Base-by-base conservation (phyloP, 2,888 invertebrate genomes). In the Pedicia rivosa region DNA sequence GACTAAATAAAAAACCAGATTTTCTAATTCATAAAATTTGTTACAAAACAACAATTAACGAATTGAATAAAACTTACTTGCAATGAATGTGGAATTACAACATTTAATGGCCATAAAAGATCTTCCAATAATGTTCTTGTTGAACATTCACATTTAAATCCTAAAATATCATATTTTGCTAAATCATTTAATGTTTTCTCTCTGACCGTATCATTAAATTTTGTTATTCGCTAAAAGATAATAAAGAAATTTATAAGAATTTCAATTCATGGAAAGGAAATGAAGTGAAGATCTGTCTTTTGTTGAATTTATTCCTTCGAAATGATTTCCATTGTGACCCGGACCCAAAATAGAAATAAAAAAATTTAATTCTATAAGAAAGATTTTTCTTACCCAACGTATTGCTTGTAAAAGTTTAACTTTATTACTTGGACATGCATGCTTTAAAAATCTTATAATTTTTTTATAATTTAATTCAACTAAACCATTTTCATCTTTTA, bases 371-470 rank as follows among this genome's bases (percentile, higher is more conserved):
- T 4, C n/a, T 25, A 25, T 10, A 8, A 25, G 25, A 25, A 25
- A 25, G n/a, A 25, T 25, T 10, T 10, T n/a, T 16, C 10, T 29
- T 29, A 36, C 36, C 29, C 28, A 25, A 16, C 36, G 28, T 9
- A 36, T 22, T 29, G 36, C 36, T 15, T 29, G 36, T 22, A 36
- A 26, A 15, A 36, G 15, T 29, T 36, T 36, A 9, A 36, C n/a
- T 29, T 36, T 36, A n/a, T 26, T 20, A 16, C 19, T 26, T n/a
- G 36, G 36, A 22, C 36, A 29, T 14, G 36, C 36, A 14, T 10
- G 13, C 22, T 22, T 28, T 26, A 36, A 36, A 22, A 14, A 36
- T 22, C 15, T 22, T 28, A 22, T 22, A 8, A 36, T 17, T 29
- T 36, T 36, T 29, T 28, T 28, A 25, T 26, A 36, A 24, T 36